Base-by-base conservation (phyloP, 2,888 invertebrate species). In the Cancer borealis region DNA sequence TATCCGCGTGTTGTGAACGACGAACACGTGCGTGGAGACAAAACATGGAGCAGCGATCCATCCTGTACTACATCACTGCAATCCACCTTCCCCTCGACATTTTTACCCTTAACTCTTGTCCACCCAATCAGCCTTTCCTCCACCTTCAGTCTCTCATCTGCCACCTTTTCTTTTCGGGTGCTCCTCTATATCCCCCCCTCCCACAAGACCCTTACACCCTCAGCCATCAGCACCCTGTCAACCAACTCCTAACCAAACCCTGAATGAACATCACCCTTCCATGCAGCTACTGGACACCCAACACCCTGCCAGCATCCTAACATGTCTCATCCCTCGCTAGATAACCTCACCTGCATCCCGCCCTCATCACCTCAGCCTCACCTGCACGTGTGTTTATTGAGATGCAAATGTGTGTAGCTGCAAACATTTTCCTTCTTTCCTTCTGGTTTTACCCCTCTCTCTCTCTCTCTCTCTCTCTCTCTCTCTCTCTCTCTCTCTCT, bases 351-450 rank as follows among this genome's bases (percentile, higher is more conserved):
- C 49, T 88, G 88, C 46, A 39, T 88, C 47, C 12, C n/a, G 8
- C n/a, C n/a, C 26, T 46, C 46, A 46, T 30, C 45, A 17, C 46
- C 88, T 10, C 88, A 10, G 46, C 47, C 88, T 49, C 88, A 88
- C 47, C 47, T 88, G 88, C 47, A 10, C 26, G 10, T 88, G 46
- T 88, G 49, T 91, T 49, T 54, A 91, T 91, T 26, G 46, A 91
- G 46, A 91, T 91, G 49, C 49, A 91, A 49, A 91, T 91, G 49
- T 90, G 45, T 54, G 49, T 12, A 91, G 46, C 46, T 54, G 30
- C 26, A 60, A 49, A 49, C 54, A 26, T n/a, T 49, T 39, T 45
- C 60, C 39, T 45, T 46, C 79, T 30, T 49, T 92, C 47, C 54
- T 49, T 14, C 60, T 30, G 45, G 45, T 26, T 54, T 47, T 54